These are phyloP conservation scores for Anas capensis DNA, from an alignment of 2,797 vertebrate genomes.

Conservation along the genomic window DNA sequence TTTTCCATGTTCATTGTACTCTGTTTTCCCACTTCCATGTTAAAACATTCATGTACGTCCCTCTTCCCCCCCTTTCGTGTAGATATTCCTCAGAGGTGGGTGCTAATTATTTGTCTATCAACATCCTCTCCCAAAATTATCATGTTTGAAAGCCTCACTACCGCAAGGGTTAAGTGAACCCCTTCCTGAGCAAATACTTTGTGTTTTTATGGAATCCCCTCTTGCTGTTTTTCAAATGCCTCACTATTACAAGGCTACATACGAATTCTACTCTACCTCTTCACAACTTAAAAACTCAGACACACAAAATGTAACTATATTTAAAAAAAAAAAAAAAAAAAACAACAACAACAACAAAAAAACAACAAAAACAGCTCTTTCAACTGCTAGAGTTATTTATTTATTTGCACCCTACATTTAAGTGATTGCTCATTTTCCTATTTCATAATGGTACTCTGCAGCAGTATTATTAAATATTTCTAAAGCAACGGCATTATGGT, in stretches of 20 bases:
- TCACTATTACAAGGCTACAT: neutral
- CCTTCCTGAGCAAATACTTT: neutral
- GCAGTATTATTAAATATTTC: neutral
- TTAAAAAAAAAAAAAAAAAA: neutral
- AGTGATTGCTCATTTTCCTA: neutral
- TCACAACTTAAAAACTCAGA: neutral
- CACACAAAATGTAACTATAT: neutral
- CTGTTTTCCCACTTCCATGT: neutral
- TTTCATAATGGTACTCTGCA: neutral
- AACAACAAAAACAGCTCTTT: neutral
- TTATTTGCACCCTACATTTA: neutral
- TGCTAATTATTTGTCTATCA: neutral
- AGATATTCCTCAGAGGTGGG: neutral
- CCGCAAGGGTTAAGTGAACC: neutral
- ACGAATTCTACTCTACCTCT: neutral
- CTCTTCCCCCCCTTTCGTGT: neutral
- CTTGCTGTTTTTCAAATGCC: neutral
- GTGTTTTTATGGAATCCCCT: neutral
- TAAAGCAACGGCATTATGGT: neutral
- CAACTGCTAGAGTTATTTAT: neutral
- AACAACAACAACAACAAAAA: neutral
- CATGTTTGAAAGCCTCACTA: accelerated
- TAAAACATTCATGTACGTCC: neutral
- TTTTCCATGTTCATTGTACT: neutral
- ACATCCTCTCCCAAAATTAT: neutral